phyloP scores from a whole-genome alignment of 2,888 invertebrate species.

The Drosophila mettleri region DNA sequence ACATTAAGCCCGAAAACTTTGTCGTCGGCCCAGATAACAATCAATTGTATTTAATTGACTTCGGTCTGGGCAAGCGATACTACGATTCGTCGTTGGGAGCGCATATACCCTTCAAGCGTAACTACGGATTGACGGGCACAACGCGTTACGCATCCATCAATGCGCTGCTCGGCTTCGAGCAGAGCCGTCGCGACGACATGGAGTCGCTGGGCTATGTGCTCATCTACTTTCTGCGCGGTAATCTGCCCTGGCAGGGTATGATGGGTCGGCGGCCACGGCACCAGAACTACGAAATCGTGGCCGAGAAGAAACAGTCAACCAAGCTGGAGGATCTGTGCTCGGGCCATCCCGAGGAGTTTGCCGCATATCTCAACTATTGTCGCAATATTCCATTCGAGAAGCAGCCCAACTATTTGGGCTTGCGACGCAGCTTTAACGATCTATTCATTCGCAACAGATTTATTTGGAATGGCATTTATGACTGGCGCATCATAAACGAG shows the following conservation, averaged over 20 bases:
- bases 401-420: slow-evolving; percentile 35
- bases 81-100: accelerated
- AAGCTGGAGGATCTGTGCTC: slow-evolving; percentile 38
- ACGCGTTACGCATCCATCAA: slow-evolving; percentile 48
- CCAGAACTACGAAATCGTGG: slow-evolving; percentile 43
- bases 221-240: slow-evolving; percentile 51
- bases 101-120: slow-evolving; percentile 4
- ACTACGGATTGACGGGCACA: slow-evolving; percentile 36
- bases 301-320: slow-evolving; percentile 45
- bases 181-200: slow-evolving; percentile 63
- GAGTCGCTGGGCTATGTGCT: slow-evolving; percentile 54
- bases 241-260: slow-evolving; percentile 53
- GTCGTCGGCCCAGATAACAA: accelerated
- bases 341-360: slow-evolving; percentile 45
- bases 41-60: slow-evolving; percentile 45
- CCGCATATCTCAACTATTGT: slow-evolving; percentile 37
- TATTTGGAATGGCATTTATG: slow-evolving; percentile 30
- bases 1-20: slow-evolving; percentile 61
- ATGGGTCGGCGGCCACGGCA: background rate
- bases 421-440: slow-evolving; percentile 26
- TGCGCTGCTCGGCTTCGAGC: slow-evolving; percentile 16
- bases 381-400: slow-evolving; percentile 23
- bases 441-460: slow-evolving; percentile 13
- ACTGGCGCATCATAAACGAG: slow-evolving; percentile 29
- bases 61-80: slow-evolving; percentile 46